Conservation (phyloP, 2,113 vertebrate species). For the Ptyas mucosa region DNA sequence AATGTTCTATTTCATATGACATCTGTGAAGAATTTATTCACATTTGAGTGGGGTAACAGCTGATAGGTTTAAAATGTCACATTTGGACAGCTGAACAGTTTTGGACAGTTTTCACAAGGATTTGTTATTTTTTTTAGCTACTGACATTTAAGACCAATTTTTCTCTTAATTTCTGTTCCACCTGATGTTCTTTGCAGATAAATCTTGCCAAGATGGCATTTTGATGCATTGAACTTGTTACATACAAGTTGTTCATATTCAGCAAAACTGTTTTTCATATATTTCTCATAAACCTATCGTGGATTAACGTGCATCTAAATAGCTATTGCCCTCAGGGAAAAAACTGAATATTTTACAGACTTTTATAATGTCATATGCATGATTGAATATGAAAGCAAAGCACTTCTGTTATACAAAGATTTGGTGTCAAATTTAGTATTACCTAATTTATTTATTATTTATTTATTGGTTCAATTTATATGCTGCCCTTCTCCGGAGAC, state of each 20-base stretch:
- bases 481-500: no score
- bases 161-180: constrained; percentile 31
- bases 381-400: neutral
- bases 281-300: neutral
- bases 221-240: neutral
- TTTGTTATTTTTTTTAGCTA: constrained; percentile 1
- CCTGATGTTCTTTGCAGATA: constrained; percentile 5
- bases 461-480: no score
- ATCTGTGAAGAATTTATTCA: neutral
- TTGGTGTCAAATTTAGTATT: neutral
- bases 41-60: neutral
- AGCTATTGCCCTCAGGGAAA: no score
- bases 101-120: neutral
- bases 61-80: constrained; percentile 5
- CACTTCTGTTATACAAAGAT: neutral
- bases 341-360: constrained; percentile 3
- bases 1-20: neutral
- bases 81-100: neutral
- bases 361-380: neutral
- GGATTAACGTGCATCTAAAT: neutral
- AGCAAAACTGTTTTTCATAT: constrained; percentile 2
- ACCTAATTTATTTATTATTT: no score
- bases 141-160: neutral
- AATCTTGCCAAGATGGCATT: neutral
- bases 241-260: neutral